Evolutionary conservation across 2,888 invertebrate species (phyloP).

Genomic region (Allophyes oxyacanthae): DNA sequence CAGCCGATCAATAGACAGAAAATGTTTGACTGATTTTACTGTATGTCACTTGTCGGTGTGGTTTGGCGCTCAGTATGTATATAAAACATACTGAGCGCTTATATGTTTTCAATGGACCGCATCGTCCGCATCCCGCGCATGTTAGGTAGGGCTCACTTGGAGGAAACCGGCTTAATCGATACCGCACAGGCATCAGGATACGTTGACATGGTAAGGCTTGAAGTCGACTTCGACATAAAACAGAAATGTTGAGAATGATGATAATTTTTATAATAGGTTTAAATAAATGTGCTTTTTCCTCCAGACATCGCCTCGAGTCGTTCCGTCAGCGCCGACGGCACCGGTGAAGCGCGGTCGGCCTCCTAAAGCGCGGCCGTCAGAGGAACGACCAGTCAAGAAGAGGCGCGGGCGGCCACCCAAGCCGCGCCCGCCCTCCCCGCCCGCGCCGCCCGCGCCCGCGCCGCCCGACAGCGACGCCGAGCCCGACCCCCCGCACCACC

Average conservation of each 20-base stretch:
- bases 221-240: background rate
- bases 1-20: too few species aligned
- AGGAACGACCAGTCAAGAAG: conserved; percentile 80
- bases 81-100: too few species aligned
- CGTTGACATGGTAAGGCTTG: too few species aligned
- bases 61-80: too few species aligned
- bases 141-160: too few species aligned
- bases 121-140: too few species aligned
- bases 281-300: conserved; percentile 1
- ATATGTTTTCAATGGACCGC: too few species aligned
- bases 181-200: too few species aligned
- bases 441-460: conserved; percentile 59
- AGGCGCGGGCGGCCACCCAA: conserved; percentile 82
- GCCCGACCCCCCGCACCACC: conserved; percentile 69
- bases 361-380: conserved; percentile 78
- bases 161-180: too few species aligned
- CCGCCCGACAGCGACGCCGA: conserved; percentile 71
- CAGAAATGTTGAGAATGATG: too few species aligned
- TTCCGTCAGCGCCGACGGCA: conserved; percentile 50
- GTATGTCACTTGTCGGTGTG: too few species aligned
- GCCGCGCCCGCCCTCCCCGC: conserved; percentile 58
- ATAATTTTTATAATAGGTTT: background rate
- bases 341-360: conserved; percentile 87
- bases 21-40: too few species aligned
- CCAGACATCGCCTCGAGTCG: conserved; percentile 71